A percentile compares a stretch with the other conserved stretches of the same genome.
Evolutionary conservation across 2,113 vertebrate genomes (phyloP).

Genomic region (Psittacula cyanocephala): DNA sequence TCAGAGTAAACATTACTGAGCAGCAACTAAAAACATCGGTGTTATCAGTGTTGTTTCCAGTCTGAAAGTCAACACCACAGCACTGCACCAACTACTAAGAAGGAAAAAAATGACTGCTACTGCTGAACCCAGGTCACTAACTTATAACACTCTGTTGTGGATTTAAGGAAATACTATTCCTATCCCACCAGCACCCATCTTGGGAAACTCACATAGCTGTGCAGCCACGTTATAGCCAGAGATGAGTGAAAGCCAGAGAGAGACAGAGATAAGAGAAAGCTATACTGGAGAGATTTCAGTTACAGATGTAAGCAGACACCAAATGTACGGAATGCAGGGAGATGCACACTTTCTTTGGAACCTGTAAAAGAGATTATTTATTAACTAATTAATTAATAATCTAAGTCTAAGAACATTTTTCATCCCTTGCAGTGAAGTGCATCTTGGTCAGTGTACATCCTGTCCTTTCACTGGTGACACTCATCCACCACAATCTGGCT

Average conservation of each 20-base stretch:
- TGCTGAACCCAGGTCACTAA: background rate
- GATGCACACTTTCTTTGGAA: background rate
- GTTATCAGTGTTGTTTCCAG: too few species aligned
- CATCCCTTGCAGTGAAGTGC: background rate
- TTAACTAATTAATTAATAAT: background rate
- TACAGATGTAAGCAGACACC: background rate
- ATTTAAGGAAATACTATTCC: background rate
- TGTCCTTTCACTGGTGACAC: background rate
- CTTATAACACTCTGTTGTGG: background rate
- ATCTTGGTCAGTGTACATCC: background rate
- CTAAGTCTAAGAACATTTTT: background rate
- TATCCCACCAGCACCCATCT: background rate
- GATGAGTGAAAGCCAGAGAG: background rate
- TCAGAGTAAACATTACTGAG: too few species aligned
- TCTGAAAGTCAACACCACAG: too few species aligned
- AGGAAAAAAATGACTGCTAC: too few species aligned
- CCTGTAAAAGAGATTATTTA: background rate
- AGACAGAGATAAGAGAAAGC: background rate
- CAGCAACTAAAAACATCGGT: too few species aligned
- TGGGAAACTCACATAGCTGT: background rate
- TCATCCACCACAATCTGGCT: background rate
- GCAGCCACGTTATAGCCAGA: background rate
- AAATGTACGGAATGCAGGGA: background rate
- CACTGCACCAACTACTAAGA: too few species aligned
- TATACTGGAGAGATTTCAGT: background rate